phyloP scores from a whole-genome alignment of 2,113 vertebrate species.

The Brachyistius frenatus region DNA sequence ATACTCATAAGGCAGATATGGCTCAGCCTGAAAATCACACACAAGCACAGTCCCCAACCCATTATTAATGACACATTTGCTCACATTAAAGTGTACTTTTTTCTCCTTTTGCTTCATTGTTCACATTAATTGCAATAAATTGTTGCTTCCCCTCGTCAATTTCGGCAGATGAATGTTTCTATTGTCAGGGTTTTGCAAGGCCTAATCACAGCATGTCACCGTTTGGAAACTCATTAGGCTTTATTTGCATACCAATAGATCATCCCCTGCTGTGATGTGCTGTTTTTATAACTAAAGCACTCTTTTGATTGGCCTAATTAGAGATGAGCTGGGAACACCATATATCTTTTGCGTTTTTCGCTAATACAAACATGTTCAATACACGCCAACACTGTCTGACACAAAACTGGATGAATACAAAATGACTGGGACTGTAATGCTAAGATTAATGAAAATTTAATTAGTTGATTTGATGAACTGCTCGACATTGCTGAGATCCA shows the following conservation, averaged over 20 bases:
- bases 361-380: slow-evolving; percentile 13
- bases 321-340: slow-evolving; percentile 26
- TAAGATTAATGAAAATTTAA: slow-evolving; percentile 16
- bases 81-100: not conserved
- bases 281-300: slow-evolving; percentile 45
- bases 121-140: slow-evolving; percentile 53
- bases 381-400: not conserved
- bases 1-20: slow-evolving; percentile 96
- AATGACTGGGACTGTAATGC: not conserved
- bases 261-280: slow-evolving; percentile 53
- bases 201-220: slow-evolving; percentile 59
- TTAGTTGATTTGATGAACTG: slow-evolving; percentile 14
- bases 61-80: slow-evolving; percentile 26
- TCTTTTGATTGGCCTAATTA: slow-evolving; percentile 69
- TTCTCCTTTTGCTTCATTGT: slow-evolving; percentile 43
- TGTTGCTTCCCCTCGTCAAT: slow-evolving; percentile 53
- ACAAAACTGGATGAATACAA: slow-evolving; percentile 26
- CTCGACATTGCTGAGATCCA: slow-evolving; percentile 3
- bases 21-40: slow-evolving; percentile 88
- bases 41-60: not conserved
- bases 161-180: slow-evolving; percentile 54
- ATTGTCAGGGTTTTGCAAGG: slow-evolving; percentile 53
- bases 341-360: slow-evolving; percentile 13
- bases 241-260: slow-evolving; percentile 73
- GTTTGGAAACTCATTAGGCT: slow-evolving; percentile 63